Evolutionary conservation across 2,888 invertebrate species (phyloP), one percentile per base, ranked within the genome.

Genomic region (Tanytarsus gracilentus): DNA sequence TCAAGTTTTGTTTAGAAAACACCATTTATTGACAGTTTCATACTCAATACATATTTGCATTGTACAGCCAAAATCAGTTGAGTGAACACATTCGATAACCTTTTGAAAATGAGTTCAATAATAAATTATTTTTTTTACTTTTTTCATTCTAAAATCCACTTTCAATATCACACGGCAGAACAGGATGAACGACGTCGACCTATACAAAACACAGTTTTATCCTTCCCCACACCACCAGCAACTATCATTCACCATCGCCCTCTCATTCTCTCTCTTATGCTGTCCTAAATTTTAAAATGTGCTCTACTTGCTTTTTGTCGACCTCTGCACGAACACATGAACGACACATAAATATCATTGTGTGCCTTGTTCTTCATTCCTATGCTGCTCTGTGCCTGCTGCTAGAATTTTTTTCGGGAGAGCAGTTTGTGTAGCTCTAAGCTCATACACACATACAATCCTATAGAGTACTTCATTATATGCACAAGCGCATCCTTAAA

Each of bases 401-500:
- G 16, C 36, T 8, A 23, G 23, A 23, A 8, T 44, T 6, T 39
- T 6, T 39, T 16, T 39, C 14, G 39, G 23, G 40, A 21, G 21
- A 14, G 21, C 23, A 7, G 9, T 23, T 23, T 44, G 18, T 44
- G 18, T 44, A 44, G 44, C 7, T 18, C 18, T 44, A 18, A 40
- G 40, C 9, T 21, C 18, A 21, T 21, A 16, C 14, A 11, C 18
- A 9, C 1, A 21, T 2, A 21, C 11, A 44, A 23, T 44, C 8
- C 6, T n/a, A 49, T 26, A 49, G 27, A 53, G 18, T 48, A 48
- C 29, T 58, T 58, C 48, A 44, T 58, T 56, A 2, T 39, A 39
- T 56, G 44, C 48, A 58, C 30, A 48, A 53, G 53, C 44, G 58
- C 58, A 58, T 56, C 39, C 44, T 56, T 56, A 56, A 58, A 58